phyloP scores from a whole-genome alignment of 2,888 invertebrate genomes.

The Drosophila borborema region DNA sequence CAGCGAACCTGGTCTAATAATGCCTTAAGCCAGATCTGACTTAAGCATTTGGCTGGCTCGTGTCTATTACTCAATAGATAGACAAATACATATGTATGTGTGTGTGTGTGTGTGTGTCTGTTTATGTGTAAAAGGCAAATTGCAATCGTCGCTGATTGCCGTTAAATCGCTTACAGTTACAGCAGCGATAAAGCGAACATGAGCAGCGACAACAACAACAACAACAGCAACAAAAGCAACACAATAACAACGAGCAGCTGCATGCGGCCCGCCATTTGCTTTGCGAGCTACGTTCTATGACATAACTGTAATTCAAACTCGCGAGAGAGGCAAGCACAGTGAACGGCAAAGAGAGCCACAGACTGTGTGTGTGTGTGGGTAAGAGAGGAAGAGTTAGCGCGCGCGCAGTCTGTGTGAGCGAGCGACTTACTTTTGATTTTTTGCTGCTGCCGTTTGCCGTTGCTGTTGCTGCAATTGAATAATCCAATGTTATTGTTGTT shows the following conservation, averaged over 20 bases:
- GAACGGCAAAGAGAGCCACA: conserved; percentile 28
- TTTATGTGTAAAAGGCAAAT: conserved; percentile 44
- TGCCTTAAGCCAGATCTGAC: conserved; percentile 7
- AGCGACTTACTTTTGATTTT: conserved; percentile 74
- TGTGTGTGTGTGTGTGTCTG: background rate
- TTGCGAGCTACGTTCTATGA: conserved; percentile 72
- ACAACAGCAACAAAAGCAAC: conserved; percentile 14
- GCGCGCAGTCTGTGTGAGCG: conserved; percentile 40
- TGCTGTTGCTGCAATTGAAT: conserved; percentile 65
- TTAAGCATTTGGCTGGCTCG: conserved; percentile 36
- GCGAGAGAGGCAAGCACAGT: conserved; percentile 53
- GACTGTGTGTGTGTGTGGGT: background rate
- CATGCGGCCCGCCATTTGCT: conserved; percentile 50
- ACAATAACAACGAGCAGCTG: conserved; percentile 41
- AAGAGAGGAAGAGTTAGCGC: conserved; percentile 27
- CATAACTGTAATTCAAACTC: conserved; percentile 78
- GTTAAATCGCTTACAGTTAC: conserved; percentile 57
- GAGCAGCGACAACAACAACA: conserved; percentile 18
- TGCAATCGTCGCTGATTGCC: conserved; percentile 61
- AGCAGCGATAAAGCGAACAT: conserved; percentile 49
- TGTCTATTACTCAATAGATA: conserved; percentile 67
- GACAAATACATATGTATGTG: conserved; percentile 23
- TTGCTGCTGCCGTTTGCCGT: conserved; percentile 26
- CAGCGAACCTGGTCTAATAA: conserved; percentile 36
- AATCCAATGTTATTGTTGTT: conserved; percentile 43